These are phyloP conservation scores for Eleginops maclovinus DNA, from an alignment of 2,113 vertebrate species.

Conservation along the genomic window DNA sequence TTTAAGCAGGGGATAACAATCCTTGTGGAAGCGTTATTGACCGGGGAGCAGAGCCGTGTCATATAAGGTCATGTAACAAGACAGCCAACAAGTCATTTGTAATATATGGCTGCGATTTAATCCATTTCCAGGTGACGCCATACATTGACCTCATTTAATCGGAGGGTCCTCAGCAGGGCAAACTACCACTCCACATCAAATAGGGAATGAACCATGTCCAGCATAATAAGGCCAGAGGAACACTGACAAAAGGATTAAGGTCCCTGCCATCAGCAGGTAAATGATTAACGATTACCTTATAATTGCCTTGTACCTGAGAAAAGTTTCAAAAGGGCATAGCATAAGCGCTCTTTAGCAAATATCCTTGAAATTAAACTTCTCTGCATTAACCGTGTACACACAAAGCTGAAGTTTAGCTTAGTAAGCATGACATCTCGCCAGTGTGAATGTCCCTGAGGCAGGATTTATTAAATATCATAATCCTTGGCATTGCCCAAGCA, in stretches of 20 bases:
- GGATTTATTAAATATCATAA: slow-evolving; percentile 57
- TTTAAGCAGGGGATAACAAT: slow-evolving; percentile 17
- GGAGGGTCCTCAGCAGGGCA: slow-evolving; percentile 26
- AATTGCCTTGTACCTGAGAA: slow-evolving; percentile 34
- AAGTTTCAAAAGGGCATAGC: slow-evolving; percentile 36
- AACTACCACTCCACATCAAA: slow-evolving; percentile 27
- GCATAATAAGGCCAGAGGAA: slow-evolving; percentile 39
- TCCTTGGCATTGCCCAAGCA: slow-evolving; percentile 42
- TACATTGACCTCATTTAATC: slow-evolving; percentile 62
- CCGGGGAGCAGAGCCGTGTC: slow-evolving; percentile 26
- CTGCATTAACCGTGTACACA: neutral
- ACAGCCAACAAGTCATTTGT: slow-evolving; percentile 42
- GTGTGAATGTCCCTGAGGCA: slow-evolving; percentile 18
- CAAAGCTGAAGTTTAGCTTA: slow-evolving; percentile 16
- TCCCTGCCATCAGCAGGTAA: slow-evolving; percentile 27
- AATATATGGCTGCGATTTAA: slow-evolving; percentile 61
- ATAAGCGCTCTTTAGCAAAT: slow-evolving; percentile 18
- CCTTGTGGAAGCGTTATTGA: slow-evolving; percentile 26
- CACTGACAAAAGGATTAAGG: slow-evolving; percentile 17
- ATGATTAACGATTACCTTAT: slow-evolving; percentile 39
- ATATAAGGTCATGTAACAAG: slow-evolving; percentile 41
- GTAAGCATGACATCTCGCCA: slow-evolving; percentile 42
- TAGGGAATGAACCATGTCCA: slow-evolving; percentile 33
- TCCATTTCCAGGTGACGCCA: slow-evolving; percentile 62
- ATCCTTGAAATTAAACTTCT: slow-evolving; percentile 43